Conservation (phyloP, 1,140 invertebrate genomes). For the Xylocopa sonorina region DNA sequence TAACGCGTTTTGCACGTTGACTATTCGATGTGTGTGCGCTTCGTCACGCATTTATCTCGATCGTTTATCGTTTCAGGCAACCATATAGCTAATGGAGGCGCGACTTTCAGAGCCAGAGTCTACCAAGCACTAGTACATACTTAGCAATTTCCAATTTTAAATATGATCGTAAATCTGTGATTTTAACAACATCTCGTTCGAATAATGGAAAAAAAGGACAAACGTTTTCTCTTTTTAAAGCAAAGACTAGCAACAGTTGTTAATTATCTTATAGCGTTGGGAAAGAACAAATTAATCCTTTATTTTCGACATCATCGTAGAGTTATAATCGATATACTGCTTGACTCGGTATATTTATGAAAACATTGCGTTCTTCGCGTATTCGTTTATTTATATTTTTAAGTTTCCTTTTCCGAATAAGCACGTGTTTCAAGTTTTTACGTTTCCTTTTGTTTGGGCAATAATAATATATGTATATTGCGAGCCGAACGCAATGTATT, state of each 20-base stretch:
- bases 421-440: not conserved
- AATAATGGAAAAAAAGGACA: not conserved
- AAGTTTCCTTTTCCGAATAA: not conserved
- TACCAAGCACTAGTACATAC: constrained; percentile 27
- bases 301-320: not conserved
- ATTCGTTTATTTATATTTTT: too few relatives aligned
- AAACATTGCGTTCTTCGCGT: not conserved
- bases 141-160: constrained; percentile 8
- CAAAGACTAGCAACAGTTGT: not conserved
- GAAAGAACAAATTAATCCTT: not conserved
- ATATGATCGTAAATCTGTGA: constrained; percentile 27
- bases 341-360: not conserved
- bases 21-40: not conserved
- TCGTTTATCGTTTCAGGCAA: constrained; percentile 46
- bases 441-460: not conserved
- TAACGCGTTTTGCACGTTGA: not conserved
- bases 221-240: not conserved
- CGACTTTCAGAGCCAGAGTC: not conserved
- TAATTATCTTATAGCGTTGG: not conserved
- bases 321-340: not conserved
- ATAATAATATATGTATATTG: not conserved
- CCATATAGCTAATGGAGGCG: constrained; percentile 42
- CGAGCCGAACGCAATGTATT: not conserved
- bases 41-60: not conserved
- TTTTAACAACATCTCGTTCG: constrained; percentile 16